Percentiles rank a stretch among this genome's conserved stretches.
Conservation (phyloP, 2,113 vertebrate species). For the Chionomys nivalis region DNA sequence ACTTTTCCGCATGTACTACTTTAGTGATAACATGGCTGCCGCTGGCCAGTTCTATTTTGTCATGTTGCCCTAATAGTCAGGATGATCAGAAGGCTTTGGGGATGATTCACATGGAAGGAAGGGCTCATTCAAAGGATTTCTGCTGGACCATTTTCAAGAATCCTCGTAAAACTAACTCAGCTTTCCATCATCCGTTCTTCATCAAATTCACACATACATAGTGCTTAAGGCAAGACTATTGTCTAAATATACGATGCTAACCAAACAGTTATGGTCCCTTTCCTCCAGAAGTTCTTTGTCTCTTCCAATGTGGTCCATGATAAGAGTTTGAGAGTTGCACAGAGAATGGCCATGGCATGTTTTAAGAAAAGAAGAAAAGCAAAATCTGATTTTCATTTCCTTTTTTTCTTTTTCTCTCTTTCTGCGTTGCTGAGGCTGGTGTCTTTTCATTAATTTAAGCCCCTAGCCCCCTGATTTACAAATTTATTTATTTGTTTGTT, state of each 20-base stretch:
- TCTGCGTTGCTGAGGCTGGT: neutral
- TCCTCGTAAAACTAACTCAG: neutral
- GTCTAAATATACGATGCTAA: neutral
- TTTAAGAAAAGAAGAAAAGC: neutral
- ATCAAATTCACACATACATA: neutral
- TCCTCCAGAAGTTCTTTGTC: neutral
- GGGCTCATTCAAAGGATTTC: neutral
- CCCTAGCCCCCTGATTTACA: neutral
- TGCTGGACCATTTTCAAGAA: neutral
- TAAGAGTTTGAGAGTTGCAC: neutral
- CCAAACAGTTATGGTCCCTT: neutral
- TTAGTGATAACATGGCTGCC: neutral
- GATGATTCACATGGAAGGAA: constrained; percentile 1
- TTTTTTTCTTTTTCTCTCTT: neutral
- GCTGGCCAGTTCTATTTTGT: neutral
- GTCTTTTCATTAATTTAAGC: neutral
- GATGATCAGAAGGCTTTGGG: neutral
- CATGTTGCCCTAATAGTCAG: neutral
- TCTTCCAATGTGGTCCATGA: neutral
- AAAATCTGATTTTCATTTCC: neutral
- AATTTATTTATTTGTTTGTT: too few relatives aligned
- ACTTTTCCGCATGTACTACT: neutral
- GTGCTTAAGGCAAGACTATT: neutral
- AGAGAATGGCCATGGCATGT: neutral
- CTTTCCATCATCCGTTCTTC: neutral